Base-by-base conservation (phyloP, 2,113 vertebrate genomes). In the Aramus guarauna region DNA sequence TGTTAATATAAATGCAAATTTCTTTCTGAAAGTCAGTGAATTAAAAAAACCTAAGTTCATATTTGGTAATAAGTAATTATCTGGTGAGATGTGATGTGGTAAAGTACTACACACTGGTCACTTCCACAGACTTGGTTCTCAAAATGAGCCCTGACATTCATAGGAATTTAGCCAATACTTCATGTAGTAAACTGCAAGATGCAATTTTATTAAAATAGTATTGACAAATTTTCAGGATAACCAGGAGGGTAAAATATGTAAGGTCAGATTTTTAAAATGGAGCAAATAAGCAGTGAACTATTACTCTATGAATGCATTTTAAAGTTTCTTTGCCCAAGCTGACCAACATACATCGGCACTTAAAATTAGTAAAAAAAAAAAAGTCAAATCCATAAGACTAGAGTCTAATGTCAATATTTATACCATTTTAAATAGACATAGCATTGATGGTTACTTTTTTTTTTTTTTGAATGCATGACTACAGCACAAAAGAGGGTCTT, bases 321-420 rank as follows among this genome's bases (percentile, higher is more conserved):
- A 67, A 77, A 74, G 2, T 41, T 41, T 32, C 34, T 81, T 85
- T 56, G 18, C 21, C 14, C 11, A 36, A 60, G 36, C 7, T 36
- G 69, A 24, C 14, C 93, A 11, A 36, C n/a, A 19, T 34, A 39
- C 4, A 3, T 20, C 52, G 39, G 9, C 37, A 48, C 27, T 43
- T 86, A 73, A 60, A 88, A 43, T 48, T 23, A 43, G 5, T 41
- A 20, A 53, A 66, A 71, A 50, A 48, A 29, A 59, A 19, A 71
- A 76, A 8, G 12, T 4, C 10, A 83, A 64, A 11, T 6, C 17
- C 4, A 0, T 30, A 43, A 66, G 14, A 9, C 12, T 15, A 11
- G 15, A 71, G 11, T 66, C 13, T 19, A 78, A 3, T 64, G 58
- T 72, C 20, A n/a, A 5, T 56, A 47, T 59, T 56, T 55, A 11